Evolutionary conservation across 1,140 invertebrate genomes (phyloP).

Genomic region (Choristoneura fumiferana): DNA sequence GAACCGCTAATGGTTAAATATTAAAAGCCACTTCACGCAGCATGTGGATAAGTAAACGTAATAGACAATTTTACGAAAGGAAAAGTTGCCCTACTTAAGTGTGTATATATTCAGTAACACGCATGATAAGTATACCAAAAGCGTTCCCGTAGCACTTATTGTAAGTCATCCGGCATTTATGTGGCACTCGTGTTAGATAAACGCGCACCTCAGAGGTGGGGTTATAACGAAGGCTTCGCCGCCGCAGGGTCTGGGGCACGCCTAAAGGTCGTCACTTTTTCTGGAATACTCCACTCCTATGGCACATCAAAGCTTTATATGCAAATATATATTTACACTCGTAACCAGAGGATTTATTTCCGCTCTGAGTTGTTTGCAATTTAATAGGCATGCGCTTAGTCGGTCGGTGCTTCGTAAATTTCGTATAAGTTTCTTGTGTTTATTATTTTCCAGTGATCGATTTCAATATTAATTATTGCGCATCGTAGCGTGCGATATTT

Average conservation of each 20-base stretch:
- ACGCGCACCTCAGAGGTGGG: neutral
- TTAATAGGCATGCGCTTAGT: no score
- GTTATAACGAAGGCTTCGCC: neutral
- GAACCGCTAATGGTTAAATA: no score
- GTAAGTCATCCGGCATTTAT: conserved; percentile 16
- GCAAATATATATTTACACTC: conserved; percentile 16
- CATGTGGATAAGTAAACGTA: no score
- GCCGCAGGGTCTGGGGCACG: conserved; percentile 1
- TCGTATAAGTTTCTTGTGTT: no score
- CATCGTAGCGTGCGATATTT: no score
- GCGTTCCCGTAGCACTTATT: conserved; percentile 14
- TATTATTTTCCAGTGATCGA: no score
- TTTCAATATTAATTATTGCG: no score
- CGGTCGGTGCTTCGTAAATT: no score
- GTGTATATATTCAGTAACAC: no score
- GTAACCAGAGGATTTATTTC: neutral
- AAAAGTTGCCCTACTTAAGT: no score
- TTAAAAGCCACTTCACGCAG: no score
- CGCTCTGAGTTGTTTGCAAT: neutral
- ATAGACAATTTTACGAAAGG: no score
- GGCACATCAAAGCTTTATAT: conserved; percentile 3
- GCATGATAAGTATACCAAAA: neutral
- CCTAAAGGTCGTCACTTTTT: neutral
- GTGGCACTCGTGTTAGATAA: conserved; percentile 8
- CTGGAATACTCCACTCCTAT: neutral